Evolutionary conservation across 2,888 invertebrate genomes (phyloP).

Genomic region (Osmoderma eremita): DNA sequence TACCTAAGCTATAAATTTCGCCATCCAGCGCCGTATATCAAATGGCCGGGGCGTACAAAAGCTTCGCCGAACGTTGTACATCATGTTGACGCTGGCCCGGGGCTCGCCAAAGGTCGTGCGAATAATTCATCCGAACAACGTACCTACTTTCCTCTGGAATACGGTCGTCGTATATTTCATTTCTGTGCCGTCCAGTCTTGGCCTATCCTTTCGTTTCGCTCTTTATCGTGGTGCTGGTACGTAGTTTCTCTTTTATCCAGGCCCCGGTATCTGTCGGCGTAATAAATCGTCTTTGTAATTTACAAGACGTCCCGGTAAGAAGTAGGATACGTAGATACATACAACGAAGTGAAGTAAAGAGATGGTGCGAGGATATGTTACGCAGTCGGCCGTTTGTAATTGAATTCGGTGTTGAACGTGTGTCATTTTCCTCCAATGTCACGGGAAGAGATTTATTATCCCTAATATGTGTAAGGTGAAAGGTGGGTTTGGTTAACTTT

Average conservation of each 20-base stretch:
- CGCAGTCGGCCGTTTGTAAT: conserved; percentile 2
- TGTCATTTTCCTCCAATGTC: too few relatives aligned
- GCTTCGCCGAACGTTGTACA: conserved; percentile 16
- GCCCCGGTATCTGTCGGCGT: conserved; percentile 4
- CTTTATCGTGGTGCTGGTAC: not conserved
- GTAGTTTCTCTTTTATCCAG: conserved; percentile 11
- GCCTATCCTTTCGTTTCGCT: not conserved
- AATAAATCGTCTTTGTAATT: conserved; percentile 33
- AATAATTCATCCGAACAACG: conserved; percentile 29
- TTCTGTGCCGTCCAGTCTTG: not conserved
- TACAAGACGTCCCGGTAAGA: conserved; percentile 22
- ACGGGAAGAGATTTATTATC: too few relatives aligned
- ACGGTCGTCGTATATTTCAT: not conserved
- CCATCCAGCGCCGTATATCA: too few relatives aligned
- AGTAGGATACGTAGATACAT: too few relatives aligned
- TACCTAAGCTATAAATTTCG: too few relatives aligned
- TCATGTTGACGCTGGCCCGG: conserved; percentile 39
- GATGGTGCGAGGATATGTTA: conserved; percentile 15
- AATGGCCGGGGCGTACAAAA: too few relatives aligned
- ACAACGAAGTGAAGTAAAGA: too few relatives aligned
- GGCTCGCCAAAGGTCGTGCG: conserved; percentile 36
- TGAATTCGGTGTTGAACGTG: conserved; percentile 27
- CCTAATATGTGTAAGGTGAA: too few relatives aligned
- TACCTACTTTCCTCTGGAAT: conserved; percentile 7
- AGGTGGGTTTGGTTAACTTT: too few relatives aligned